Evolutionary conservation across 2,888 invertebrate genomes (phyloP), one percentile per base, ranked within the genome.

Genomic region (Conus canariensis): DNA sequence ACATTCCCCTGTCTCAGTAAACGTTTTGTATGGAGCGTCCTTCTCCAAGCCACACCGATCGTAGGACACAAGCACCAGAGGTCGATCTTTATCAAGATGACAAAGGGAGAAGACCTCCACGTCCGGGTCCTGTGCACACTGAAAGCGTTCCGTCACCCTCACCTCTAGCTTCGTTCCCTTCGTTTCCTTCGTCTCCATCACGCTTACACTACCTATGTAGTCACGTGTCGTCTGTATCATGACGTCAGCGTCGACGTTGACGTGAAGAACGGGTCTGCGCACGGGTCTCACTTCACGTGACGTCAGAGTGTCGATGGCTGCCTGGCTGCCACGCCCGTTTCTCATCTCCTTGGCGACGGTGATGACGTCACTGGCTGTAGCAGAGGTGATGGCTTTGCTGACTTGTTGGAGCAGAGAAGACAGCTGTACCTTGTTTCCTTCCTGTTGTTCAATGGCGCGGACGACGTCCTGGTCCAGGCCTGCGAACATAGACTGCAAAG

Each of bases 71-170:
- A n/a, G n/a, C 56, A 88, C 87, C 5, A 22, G 4, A n/a, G 59
- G n/a, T 9, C 14, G 58, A 58, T 56, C 88, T 25, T n/a, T 59
- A 25, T 74, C 88, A 10, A n/a, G 16, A 25, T 64, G 88, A 77
- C 88, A 88, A 4, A 88, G 58, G 10, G 58, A 88, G 25, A 88
- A 77, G 77, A 88, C 87, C 25, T 80, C 59, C 14, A 56, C 19
- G 25, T 88, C 77, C 5, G 59, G 56, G 56, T 74, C 25, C 74
- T 77, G n/a, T 30, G 67, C 58, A 77, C 88, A 77, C 77, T 30
- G 77, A 45, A 88, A 88, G 8, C 77, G 25, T 16, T 88, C 77
- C 19, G 59, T 59, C 25, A 77, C 77, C 67, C 2, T 70, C 16
- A 56, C 74, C 0, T 87, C 74, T 1, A 1, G 70, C 56, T 19